Evolutionary conservation across 2,113 vertebrate genomes (phyloP).

Genomic region (Charadrius vociferus): DNA sequence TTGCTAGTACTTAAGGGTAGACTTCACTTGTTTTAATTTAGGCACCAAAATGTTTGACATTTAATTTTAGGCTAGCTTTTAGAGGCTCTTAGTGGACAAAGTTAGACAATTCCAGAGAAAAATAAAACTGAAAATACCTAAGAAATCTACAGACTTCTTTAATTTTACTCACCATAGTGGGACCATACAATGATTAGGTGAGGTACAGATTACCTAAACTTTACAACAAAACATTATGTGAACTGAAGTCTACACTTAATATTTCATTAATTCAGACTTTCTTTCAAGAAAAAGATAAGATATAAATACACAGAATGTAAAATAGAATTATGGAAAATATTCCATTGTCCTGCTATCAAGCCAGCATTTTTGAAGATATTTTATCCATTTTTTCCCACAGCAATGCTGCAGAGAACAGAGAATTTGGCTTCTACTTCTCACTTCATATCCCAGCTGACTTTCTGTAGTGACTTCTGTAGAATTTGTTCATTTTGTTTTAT

Average conservation of each 20-base stretch:
- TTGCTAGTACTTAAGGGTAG: background rate
- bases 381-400: background rate
- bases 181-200: background rate
- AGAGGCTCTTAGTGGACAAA: background rate
- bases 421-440: background rate
- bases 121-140: background rate
- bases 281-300: background rate
- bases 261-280: background rate
- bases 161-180: background rate
- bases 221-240: background rate
- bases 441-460: background rate
- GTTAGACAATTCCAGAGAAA: background rate
- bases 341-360: background rate
- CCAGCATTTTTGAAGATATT: background rate
- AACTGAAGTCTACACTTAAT: background rate
- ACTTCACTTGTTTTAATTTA: background rate
- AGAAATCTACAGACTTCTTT: background rate
- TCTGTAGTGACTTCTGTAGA: background rate
- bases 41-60: background rate
- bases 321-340: background rate
- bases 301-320: background rate
- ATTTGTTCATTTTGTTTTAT: background rate
- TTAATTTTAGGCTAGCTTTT: background rate
- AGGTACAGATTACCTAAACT: background rate
- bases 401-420: background rate